Conservation (phyloP, 1,140 invertebrate genomes). For the Lethocerus indicus region DNA sequence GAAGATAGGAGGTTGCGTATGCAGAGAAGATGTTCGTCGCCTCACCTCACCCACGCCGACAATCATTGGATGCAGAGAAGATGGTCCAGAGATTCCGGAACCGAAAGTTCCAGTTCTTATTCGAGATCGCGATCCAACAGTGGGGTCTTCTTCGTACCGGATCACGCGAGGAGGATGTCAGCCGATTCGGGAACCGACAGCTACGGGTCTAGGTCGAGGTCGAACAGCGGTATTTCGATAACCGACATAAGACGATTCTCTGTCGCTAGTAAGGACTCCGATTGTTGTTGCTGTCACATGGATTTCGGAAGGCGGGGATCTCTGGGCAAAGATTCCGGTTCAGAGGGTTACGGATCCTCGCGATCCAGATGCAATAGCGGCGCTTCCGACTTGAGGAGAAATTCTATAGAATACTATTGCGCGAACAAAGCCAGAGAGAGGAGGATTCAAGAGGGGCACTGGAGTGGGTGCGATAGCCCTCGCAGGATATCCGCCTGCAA, state of each 20-base stretch:
- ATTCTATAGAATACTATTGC: slow-evolving; percentile 14
- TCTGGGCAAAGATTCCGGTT: slow-evolving; percentile 18
- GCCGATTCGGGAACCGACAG: slow-evolving; percentile 27
- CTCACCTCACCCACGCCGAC: slow-evolving; percentile 27
- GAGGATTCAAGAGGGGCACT: slow-evolving; percentile 1
- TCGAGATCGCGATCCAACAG: slow-evolving; percentile 34
- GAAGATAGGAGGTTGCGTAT: slow-evolving; percentile 32
- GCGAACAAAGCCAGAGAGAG: neutral
- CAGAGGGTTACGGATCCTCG: slow-evolving; percentile 25
- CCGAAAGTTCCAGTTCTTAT: slow-evolving; percentile 36
- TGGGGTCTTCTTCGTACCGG: slow-evolving; percentile 25
- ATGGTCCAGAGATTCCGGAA: slow-evolving; percentile 35
- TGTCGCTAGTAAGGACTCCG: slow-evolving; percentile 22
- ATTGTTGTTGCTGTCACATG: slow-evolving; percentile 15
- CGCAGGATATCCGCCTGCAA: neutral
- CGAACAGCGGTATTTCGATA: slow-evolving; percentile 24
- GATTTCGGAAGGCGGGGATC: slow-evolving; percentile 24
- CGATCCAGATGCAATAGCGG: slow-evolving; percentile 34
- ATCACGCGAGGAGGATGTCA: slow-evolving; percentile 25
- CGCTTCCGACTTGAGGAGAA: slow-evolving; percentile 14
- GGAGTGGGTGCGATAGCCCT: neutral
- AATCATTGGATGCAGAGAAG: slow-evolving; percentile 37
- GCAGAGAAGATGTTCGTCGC: slow-evolving; percentile 35
- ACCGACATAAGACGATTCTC: slow-evolving; percentile 21
- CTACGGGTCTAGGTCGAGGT: slow-evolving; percentile 26